Conservation (phyloP, 2,888 invertebrate species). For the Callinectes sapidus region DNA sequence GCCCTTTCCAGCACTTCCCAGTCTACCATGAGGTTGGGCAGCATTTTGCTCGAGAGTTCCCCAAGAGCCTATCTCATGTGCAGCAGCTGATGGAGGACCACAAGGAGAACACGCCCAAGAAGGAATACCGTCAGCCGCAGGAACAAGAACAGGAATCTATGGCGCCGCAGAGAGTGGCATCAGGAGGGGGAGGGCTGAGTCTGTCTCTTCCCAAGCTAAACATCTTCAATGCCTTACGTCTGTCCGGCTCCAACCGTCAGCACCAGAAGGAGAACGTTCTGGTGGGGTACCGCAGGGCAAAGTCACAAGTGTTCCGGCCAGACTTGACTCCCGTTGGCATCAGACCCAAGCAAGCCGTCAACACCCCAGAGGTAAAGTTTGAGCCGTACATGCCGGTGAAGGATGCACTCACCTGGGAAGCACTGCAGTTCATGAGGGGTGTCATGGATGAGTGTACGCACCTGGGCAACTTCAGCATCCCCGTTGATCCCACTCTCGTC, state of each 20-base stretch:
- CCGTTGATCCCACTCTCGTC: conserved; percentile 90
- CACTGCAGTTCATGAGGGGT: conserved; percentile 73
- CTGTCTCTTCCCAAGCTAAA: conserved; percentile 44
- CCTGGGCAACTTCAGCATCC: conserved; percentile 91
- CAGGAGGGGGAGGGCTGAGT: conserved; percentile 26
- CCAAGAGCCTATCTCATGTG: conserved; percentile 76
- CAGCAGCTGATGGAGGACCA: conserved; percentile 55
- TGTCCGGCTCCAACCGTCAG: neutral
- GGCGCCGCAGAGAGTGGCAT: conserved; percentile 4
- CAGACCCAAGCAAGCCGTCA: conserved; percentile 34
- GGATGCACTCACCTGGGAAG: conserved; percentile 71
- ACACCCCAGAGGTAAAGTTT: conserved; percentile 46
- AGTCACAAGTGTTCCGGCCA: conserved; percentile 20
- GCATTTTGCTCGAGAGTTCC: conserved; percentile 84
- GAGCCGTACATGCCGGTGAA: conserved; percentile 68
- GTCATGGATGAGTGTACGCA: conserved; percentile 99
- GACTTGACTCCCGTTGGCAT: conserved; percentile 58
- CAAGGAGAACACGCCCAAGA: neutral
- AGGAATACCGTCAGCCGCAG: neutral
- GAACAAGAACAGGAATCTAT: neutral
- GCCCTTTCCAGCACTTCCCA: conserved; percentile 75
- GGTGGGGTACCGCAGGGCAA: neutral
- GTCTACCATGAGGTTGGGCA: conserved; percentile 80
- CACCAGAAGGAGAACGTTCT: neutral
- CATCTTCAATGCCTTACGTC: neutral